Conservation (phyloP, 1,140 invertebrate species). For the Tetramorium alpestre region DNA sequence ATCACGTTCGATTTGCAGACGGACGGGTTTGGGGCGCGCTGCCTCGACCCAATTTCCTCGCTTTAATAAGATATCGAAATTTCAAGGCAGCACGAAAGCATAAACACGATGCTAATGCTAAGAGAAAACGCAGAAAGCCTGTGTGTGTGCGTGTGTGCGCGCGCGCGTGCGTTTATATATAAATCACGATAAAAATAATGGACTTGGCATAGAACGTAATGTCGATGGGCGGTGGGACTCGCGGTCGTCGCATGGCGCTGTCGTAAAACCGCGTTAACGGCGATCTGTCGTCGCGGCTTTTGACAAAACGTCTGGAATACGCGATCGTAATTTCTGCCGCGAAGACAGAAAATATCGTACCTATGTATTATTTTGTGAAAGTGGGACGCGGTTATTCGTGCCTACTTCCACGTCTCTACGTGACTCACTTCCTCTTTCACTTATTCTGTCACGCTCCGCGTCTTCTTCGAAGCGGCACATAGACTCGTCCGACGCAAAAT, state of each 20-base stretch:
- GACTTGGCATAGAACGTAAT: no score
- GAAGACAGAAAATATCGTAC: neutral
- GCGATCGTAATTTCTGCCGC: neutral
- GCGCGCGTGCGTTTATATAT: no score
- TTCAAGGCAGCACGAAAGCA: no score
- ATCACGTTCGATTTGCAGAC: neutral
- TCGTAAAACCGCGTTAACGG: neutral
- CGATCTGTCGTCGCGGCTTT: neutral
- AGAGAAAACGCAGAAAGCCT: no score
- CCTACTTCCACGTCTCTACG: neutral
- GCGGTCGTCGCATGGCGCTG: neutral
- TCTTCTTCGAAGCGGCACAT: neutral
- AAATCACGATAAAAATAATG: no score
- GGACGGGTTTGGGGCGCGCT: neutral
- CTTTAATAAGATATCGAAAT: neutral
- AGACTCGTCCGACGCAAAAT: neutral
- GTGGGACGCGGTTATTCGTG: slow-evolving; percentile 21
- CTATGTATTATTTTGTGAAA: slow-evolving; percentile 23
- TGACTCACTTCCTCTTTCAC: slow-evolving; percentile 2
- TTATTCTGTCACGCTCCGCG: neutral
- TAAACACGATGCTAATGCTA: neutral
- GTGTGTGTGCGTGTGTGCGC: no score
- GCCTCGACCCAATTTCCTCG: neutral
- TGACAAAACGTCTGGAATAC: neutral
- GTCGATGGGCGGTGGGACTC: no score